phyloP scores from a whole-genome alignment of 2,113 vertebrate genomes.

The Mellivora capensis region DNA sequence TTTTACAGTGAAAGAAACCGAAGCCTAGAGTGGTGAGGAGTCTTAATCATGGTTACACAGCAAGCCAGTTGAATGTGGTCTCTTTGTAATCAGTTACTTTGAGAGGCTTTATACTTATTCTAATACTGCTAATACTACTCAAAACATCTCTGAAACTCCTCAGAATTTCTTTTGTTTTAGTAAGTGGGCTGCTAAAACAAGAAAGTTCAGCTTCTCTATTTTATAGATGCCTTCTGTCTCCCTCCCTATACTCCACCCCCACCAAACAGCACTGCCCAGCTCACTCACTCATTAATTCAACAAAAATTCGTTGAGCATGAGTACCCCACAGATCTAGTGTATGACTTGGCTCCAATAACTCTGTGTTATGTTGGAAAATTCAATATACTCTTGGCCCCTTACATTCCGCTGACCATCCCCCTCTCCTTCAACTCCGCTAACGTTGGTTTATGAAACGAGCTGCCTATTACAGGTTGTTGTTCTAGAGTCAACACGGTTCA shows the following conservation, averaged over 20 bases:
- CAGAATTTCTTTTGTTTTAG: background rate
- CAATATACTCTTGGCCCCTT: background rate
- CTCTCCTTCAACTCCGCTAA: background rate
- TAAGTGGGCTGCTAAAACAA: background rate
- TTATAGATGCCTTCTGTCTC: background rate
- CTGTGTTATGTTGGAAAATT: background rate
- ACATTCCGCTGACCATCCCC: background rate
- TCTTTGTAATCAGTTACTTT: background rate
- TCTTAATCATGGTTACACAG: background rate
- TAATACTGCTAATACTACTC: background rate
- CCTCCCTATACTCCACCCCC: background rate
- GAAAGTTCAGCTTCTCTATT: background rate
- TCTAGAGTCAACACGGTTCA: background rate
- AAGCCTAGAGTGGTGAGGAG: background rate
- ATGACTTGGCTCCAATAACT: background rate
- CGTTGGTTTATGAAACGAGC: background rate
- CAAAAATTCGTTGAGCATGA: background rate
- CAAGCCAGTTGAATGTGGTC: background rate
- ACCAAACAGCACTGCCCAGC: background rate
- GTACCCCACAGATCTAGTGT: background rate
- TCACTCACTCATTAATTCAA: background rate
- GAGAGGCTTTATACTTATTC: background rate
- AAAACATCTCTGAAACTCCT: background rate
- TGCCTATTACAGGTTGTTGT: background rate
- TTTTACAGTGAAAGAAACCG: background rate